Percentiles rank a stretch among this genome's conserved stretches.
Evolutionary conservation across 2,797 vertebrate genomes (phyloP).

Genomic region (Artibeus lituratus): DNA sequence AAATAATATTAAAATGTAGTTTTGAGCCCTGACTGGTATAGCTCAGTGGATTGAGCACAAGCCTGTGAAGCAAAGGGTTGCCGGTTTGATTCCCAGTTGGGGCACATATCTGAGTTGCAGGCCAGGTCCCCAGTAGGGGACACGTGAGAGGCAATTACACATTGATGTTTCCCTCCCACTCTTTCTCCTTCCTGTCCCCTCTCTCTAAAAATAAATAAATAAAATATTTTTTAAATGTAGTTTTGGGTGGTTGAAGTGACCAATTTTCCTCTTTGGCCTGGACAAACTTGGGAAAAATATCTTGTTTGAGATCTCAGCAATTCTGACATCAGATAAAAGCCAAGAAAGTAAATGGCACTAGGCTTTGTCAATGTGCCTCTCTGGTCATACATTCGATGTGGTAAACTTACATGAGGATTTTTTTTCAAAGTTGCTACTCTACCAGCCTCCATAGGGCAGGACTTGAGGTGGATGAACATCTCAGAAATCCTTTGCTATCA

Average conservation of each 20-base stretch:
- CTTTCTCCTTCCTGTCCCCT: too few relatives aligned
- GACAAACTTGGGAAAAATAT: not conserved
- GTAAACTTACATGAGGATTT: not conserved
- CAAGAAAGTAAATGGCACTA: not conserved
- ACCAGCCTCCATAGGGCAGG: not conserved
- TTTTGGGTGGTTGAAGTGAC: not conserved
- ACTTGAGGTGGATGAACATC: not conserved
- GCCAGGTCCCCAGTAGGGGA: too few relatives aligned
- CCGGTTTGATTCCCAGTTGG: too few relatives aligned
- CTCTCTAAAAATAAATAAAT: too few relatives aligned
- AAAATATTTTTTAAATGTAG: not conserved
- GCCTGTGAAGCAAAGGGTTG: too few relatives aligned
- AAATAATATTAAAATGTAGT: not conserved
- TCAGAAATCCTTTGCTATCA: slow-evolving; percentile 3
- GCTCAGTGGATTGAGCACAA: too few relatives aligned
- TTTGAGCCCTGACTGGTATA: not conserved
- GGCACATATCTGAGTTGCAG: too few relatives aligned
- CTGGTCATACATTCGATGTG: not conserved
- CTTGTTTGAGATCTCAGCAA: not conserved
- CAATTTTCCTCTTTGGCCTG: not conserved
- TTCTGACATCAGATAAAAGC: not conserved
- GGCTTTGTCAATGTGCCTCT: not conserved
- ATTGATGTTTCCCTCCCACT: too few relatives aligned
- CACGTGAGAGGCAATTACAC: too few relatives aligned
- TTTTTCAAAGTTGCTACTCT: not conserved